A percentile compares a stretch with the other conserved stretches of the same genome.
These are phyloP conservation scores for Dryomyza anilis DNA, from an alignment of 2,888 invertebrate genomes.

Conservation along the genomic window DNA sequence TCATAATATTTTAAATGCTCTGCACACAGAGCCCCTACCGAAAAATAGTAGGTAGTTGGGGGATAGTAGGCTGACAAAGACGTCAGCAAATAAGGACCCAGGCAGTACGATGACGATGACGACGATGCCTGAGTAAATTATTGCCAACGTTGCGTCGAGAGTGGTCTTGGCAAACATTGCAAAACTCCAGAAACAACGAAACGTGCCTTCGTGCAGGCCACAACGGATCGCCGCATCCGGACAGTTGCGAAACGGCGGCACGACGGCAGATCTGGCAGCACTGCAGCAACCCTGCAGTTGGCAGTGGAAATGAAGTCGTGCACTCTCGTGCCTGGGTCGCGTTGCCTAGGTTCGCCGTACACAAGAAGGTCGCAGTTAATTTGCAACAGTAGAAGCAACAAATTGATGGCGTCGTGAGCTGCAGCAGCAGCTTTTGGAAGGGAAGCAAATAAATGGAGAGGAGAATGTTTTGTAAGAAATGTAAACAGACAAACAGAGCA, in stretches of 20 bases:
- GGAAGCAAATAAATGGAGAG: too few relatives aligned
- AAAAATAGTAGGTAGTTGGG: too few relatives aligned
- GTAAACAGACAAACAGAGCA: constrained; percentile 12
- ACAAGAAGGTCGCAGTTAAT: constrained; percentile 9
- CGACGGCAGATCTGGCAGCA: background rate
- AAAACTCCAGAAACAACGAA: background rate
- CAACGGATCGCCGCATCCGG: constrained; percentile 3
- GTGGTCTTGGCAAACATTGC: constrained; percentile 14
- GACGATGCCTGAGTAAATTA: background rate
- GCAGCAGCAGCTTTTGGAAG: too few relatives aligned
- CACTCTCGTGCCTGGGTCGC: too few relatives aligned
- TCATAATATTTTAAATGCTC: constrained; percentile 57
- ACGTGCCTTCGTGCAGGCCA: constrained; percentile 9
- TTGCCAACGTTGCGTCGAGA: background rate
- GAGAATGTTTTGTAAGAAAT: background rate
- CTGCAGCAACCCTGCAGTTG: background rate
- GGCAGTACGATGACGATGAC: background rate
- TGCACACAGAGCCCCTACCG: constrained; percentile 42
- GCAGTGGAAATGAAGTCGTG: constrained; percentile 4
- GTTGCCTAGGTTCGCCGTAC: too few relatives aligned
- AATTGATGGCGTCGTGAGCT: constrained; percentile 1
- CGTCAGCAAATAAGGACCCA: too few relatives aligned
- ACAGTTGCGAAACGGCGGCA: background rate
- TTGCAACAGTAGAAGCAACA: constrained; percentile 13
- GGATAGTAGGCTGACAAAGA: too few relatives aligned